A percentile compares a stretch with the other conserved stretches of the same genome.
phyloP scores from a whole-genome alignment of 2,113 vertebrate species.

The Rhynchomys soricoides region DNA sequence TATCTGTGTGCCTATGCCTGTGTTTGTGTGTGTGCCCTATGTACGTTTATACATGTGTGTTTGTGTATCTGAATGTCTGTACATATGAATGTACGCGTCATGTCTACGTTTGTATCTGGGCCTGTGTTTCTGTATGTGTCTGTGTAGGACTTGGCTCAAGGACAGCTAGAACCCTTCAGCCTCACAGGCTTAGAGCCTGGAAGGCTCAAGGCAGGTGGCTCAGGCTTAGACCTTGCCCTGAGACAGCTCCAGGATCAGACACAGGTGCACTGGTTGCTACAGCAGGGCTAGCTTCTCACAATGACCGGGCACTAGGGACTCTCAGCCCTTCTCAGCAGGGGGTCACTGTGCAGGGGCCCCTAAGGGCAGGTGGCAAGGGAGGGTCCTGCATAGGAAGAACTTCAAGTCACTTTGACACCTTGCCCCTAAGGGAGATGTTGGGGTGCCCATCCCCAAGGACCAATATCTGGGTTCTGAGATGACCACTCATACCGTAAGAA shows the following conservation, averaged over 20 bases:
- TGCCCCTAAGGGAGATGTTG: background rate
- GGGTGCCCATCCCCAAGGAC: background rate
- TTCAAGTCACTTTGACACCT: background rate
- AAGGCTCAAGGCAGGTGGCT: background rate
- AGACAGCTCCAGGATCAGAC: background rate
- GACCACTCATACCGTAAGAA: background rate
- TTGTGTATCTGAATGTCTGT: background rate
- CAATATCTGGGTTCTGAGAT: background rate
- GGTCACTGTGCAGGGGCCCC: background rate
- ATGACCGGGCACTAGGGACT: background rate
- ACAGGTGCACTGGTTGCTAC: background rate
- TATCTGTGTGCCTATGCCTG: background rate
- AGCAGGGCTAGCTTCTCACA: background rate
- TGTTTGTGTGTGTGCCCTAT: background rate
- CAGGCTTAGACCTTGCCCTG: background rate
- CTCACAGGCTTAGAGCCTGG: background rate
- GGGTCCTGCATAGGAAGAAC: background rate
- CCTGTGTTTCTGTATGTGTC: background rate
- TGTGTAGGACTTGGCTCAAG: background rate
- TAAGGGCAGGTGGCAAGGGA: background rate
- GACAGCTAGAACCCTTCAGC: background rate
- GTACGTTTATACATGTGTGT: background rate
- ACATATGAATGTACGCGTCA: background rate
- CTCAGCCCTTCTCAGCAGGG: background rate
- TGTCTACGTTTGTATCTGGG: background rate